Base-by-base conservation (phyloP, 1,140 invertebrate species). In the Drosophila pseudoananassae region DNA sequence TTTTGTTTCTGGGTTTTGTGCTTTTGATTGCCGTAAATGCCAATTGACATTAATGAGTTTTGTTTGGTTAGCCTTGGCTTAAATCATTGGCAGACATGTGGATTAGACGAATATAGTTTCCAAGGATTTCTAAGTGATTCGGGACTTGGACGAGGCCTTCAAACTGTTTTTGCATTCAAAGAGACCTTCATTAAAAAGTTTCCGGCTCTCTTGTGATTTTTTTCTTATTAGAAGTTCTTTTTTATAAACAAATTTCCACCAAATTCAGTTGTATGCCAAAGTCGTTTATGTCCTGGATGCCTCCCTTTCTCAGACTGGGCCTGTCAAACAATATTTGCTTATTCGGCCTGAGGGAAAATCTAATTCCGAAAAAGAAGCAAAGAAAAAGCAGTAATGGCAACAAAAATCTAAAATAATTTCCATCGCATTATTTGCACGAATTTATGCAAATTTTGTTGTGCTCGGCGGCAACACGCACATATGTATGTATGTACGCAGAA, bases 31-130 rank as follows among this genome's bases (percentile, higher is more conserved):
- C 54, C 50, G 38, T 57, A 74, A 71, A 75, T 85, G 73, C 57
- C 76, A 81, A 74, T 85, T 68, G 73, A 64, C 81, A 70, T 72
- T 74, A 85, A 85, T 85, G 69, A 64, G 59, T 61, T 58, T 85
- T 77, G 54, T 63, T 76, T 54, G 57, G 33, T 29, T 66, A 72
- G 53, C 81, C 73, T 80, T 85, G 73, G 29, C 56, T 65, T 69
- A 40, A 65, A 75, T 66, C 60, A 75, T 38, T 64, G 60, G 47
- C 47, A 64, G 20, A n/a, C 27, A 63, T 51, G 57, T 31, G 63
- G 33, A 63, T 64, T 45, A 31, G 59, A 31, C 20, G 6, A 50
- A 40, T 43, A 45, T 38, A 25, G 25, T 45, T 27, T 12, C 7
- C 23, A 31, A 51, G 29, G 29, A 29, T 54, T 33, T n/a, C 17